Conservation (phyloP, 2,113 vertebrate genomes). For the Brachirus orientalis region DNA sequence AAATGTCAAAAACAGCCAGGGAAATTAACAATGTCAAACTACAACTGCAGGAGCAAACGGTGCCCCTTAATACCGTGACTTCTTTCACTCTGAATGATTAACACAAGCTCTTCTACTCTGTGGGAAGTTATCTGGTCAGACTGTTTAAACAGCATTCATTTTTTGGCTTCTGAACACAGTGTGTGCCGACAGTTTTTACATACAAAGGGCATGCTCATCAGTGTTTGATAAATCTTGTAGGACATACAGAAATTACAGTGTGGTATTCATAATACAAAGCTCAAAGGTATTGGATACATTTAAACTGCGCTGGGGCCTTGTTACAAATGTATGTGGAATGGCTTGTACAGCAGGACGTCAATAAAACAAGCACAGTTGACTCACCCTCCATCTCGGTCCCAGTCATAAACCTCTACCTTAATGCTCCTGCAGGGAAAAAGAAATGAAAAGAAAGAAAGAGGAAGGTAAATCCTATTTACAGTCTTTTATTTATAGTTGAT, state of each 20-base stretch:
- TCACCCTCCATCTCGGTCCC: constrained; percentile 92
- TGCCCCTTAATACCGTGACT: not conserved
- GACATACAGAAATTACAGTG: not conserved
- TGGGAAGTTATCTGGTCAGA: constrained; percentile 9
- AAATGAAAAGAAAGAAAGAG: constrained; percentile 38
- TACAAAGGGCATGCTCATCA: too few species aligned
- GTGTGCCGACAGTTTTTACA: too few species aligned
- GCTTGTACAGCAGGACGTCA: not conserved
- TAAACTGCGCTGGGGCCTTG: not conserved
- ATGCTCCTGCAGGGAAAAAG: constrained; percentile 85
- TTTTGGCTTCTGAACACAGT: too few species aligned
- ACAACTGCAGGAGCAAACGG: not conserved
- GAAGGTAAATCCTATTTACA: constrained; percentile 19
- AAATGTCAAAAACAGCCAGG: constrained; percentile 38
- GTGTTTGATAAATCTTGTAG: too few species aligned
- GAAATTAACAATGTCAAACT: constrained; percentile 11
- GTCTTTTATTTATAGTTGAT: constrained; percentile 30
- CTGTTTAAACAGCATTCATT: constrained; percentile 23
- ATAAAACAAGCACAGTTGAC: not conserved
- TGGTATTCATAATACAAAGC: not conserved
- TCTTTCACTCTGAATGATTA: too few species aligned
- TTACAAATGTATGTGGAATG: too few species aligned
- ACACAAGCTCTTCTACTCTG: not conserved
- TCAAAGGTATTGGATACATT: not conserved
- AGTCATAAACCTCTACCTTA: constrained; percentile 95